These are phyloP conservation scores for Cremastinae sp. DNA, from an alignment of 2,888 invertebrate genomes.

Conservation along the genomic window DNA sequence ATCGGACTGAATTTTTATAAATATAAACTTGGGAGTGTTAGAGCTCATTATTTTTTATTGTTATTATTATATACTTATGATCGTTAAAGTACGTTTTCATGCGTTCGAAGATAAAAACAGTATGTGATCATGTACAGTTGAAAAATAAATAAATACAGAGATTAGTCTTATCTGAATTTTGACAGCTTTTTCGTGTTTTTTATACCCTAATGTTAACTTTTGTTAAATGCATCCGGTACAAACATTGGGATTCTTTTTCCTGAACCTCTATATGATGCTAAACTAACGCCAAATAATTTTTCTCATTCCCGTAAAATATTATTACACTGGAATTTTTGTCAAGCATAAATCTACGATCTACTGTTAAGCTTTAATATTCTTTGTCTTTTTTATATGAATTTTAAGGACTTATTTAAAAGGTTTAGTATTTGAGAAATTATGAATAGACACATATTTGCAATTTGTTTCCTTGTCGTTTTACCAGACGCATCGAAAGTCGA, in stretches of 20 bases:
- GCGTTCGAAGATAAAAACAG: too few species aligned
- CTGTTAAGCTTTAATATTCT: conserved; percentile 32
- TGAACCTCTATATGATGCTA: neutral
- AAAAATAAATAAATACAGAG: conserved; percentile 9
- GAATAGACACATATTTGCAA: conserved; percentile 27
- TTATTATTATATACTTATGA: conserved; percentile 15
- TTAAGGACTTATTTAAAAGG: conserved; percentile 25
- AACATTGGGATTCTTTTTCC: conserved; percentile 18
- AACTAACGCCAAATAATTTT: neutral
- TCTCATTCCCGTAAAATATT: neutral
- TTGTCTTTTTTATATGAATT: conserved; percentile 7
- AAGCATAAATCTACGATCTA: conserved; percentile 21
- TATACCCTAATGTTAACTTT: conserved; percentile 14
- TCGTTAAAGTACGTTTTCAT: conserved; percentile 20
- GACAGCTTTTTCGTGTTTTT: conserved; percentile 8
- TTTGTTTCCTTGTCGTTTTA: conserved; percentile 27
- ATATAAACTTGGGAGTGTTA: conserved; percentile 47
- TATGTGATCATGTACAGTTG: too few species aligned
- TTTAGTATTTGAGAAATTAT: conserved; percentile 15
- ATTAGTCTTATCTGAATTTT: conserved; percentile 12
- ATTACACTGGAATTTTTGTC: neutral
- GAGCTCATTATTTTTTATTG: neutral
- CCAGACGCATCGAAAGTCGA: conserved; percentile 26
- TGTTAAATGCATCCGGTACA: conserved; percentile 53
- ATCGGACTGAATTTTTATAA: conserved; percentile 31